phyloP scores from a whole-genome alignment of 2,888 invertebrate species.

The Biston stratarius region DNA sequence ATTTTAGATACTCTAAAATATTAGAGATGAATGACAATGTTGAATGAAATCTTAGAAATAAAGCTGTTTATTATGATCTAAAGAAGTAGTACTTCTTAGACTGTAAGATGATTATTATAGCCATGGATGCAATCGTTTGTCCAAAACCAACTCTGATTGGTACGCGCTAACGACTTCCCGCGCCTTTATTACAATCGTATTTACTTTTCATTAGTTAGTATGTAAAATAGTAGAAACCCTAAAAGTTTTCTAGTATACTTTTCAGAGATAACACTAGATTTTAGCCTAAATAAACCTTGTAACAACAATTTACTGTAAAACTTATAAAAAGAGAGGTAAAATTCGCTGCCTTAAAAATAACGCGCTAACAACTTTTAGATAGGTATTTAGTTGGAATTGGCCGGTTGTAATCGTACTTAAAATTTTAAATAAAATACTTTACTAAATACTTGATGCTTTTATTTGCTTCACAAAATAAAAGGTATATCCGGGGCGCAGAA shows the following conservation, averaged over 20 bases:
- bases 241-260: neutral
- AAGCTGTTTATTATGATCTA: too few species aligned
- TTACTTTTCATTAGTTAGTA: neutral
- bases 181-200: too few species aligned
- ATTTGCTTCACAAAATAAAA: slow-evolving; percentile 11
- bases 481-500: slow-evolving; percentile 2
- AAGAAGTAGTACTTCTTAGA: too few species aligned
- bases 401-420: neutral
- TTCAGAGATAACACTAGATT: neutral
- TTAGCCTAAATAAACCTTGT: neutral
- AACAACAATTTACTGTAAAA: neutral
- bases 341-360: neutral
- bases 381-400: neutral
- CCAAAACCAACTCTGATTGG: too few species aligned
- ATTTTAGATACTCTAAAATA: too few species aligned
- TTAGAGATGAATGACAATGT: too few species aligned
- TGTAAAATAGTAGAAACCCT: neutral
- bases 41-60: too few species aligned
- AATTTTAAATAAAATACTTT: neutral
- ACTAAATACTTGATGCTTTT: slow-evolving; percentile 7
- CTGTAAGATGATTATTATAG: too few species aligned
- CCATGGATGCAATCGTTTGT: too few species aligned
- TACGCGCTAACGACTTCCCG: too few species aligned
- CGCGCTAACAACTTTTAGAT: neutral
- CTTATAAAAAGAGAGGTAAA: neutral